phyloP scores from a whole-genome alignment of 2,113 vertebrate species.

The Uropsilus gracilis region DNA sequence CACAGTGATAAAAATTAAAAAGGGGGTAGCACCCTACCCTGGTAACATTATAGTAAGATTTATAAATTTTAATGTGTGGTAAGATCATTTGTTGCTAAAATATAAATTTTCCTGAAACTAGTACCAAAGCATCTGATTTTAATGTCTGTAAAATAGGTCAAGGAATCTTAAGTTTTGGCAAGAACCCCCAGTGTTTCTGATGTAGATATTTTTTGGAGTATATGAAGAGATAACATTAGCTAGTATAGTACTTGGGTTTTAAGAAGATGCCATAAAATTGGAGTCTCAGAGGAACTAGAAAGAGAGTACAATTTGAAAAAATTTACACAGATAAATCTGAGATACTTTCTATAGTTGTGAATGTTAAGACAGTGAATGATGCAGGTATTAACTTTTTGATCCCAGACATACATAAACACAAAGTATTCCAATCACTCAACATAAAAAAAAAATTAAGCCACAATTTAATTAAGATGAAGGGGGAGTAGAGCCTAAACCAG shows the following conservation, averaged over 20 bases:
- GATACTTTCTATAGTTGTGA: not conserved
- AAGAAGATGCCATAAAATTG: not conserved
- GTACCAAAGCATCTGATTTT: not conserved
- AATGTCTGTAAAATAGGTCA: not conserved
- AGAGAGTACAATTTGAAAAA: not conserved
- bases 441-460: not conserved
- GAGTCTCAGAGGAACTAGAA: not conserved
- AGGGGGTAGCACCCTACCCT: too few species aligned
- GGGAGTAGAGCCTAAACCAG: too few species aligned
- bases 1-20: too few species aligned
- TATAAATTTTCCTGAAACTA: not conserved
- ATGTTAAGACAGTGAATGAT: not conserved
- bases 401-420: not conserved
- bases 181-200: not conserved
- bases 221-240: not conserved
- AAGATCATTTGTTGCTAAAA: not conserved
- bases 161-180: not conserved
- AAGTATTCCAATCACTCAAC: not conserved
- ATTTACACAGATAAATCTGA: not conserved
- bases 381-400: not conserved
- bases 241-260: not conserved
- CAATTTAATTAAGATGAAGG: not conserved
- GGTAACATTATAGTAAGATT: not conserved
- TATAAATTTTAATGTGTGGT: not conserved
- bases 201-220: not conserved